Base-by-base conservation (phyloP, 2,888 invertebrate species). In the Petrolisthes cinctipes region DNA sequence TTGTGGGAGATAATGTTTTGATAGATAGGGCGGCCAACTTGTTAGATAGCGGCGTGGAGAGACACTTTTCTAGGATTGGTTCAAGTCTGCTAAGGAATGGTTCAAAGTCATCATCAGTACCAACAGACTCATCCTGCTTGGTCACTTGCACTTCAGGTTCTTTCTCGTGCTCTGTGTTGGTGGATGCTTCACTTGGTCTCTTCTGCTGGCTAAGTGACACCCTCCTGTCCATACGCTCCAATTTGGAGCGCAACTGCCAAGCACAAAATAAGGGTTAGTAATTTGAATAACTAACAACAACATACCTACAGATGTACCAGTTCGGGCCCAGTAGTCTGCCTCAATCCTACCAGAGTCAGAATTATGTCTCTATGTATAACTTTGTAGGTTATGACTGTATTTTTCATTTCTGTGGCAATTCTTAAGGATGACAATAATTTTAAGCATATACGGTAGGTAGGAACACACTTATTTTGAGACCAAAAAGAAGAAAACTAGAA, bases 211-310 rank as follows among this genome's bases (percentile, higher is more conserved):
- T 89, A 37, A 89, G 79, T 66, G 86, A 90, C 5, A 88, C 86
- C 6, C 88, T 73, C 75, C 89, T 68, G 68, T 90, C 89, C 73
- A 90, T 85, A n/a, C 86, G 80, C 75, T 90, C 88, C 79, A 90
- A 73, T 20, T 82, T 81, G 9, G 86, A 57, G 75, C 88, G 88
- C 54, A 90, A 81, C 90, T 90, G 90, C 1, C 37, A 37, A 37
- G 37, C 37, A 37, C 37, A 37, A 37, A 37, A 37, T 37, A 37
- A 37, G 37, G 37, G 37, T 37, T 37, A 37, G 37, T 37, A 37
- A 37, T 37, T 37, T 37, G 37, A 37, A 37, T 37, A 37, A 68
- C 17, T 68, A 68, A 68, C 20, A 68, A 68, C 20, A 68, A 68
- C 11, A 68, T 4, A 5, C 17, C 17, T 0, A 68, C 17, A n/a